Base-by-base conservation (phyloP, 2,888 invertebrate genomes). In the Sesia apiformis region DNA sequence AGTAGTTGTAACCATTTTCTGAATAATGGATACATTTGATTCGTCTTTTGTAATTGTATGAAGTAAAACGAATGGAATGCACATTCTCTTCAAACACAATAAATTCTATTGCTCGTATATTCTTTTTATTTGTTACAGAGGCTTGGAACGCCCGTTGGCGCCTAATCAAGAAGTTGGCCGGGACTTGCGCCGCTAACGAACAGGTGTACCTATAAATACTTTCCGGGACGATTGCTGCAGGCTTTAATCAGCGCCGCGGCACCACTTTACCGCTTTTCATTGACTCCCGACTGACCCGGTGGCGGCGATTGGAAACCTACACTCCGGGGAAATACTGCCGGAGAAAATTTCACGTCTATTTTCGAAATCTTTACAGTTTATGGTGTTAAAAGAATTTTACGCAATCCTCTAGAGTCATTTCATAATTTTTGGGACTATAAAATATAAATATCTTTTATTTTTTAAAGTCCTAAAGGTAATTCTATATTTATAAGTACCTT, bases 141-240 rank as follows among this genome's bases (percentile, higher is more conserved):
- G 75, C 78, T 78, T 75, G 80, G 82, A 80, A 80, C 83, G 84
- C 81, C 82, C 85, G 84, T 76, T 75, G 84, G 86, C 85, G 80
- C 85, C 87, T 87, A 89, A 89, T 89, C 88, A 89, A 87, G 86
- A 82, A 89, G 84, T 88, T 89, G 87, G 87, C 88, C 74, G 78
- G 77, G 78, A 76, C 80, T 80, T 73, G 81, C 75, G 81, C 81
- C 77, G 76, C 85, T 89, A 89, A 89, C 88, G 88, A 89, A 86
- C 88, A 89, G 87, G 87, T 89, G 87, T 83, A 87, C 85, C 86
- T 85, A 88, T 88, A 88, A 88, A 88, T 88, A 88, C 85, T 87
- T 86, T 84, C 82, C 84, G 81, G 74, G 81, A 83, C 81, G 84
- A 88, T 88, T 87, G 87, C 88, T 88, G 71, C 82, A 82, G 88